These are phyloP conservation scores for Pterocles burchelli DNA, from an alignment of 2,113 vertebrate genomes.

Conservation along the genomic window DNA sequence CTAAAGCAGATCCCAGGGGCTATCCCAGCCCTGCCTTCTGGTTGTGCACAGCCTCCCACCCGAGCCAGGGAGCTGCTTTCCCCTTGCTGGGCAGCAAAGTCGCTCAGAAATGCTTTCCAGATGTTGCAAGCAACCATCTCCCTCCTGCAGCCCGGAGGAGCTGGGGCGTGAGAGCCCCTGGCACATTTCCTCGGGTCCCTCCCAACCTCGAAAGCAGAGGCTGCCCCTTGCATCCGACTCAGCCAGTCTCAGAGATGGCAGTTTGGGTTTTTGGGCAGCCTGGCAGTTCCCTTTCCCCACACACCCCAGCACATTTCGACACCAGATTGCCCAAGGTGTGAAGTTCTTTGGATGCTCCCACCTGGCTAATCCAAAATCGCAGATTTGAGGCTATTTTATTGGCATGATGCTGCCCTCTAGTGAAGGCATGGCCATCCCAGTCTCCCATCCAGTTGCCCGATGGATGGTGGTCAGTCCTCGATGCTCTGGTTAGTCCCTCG, in stretches of 20 bases:
- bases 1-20: neutral
- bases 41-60: neutral
- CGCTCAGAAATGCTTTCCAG: neutral
- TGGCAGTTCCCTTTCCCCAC: neutral
- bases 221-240: neutral
- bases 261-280: neutral
- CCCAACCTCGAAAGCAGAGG: fast-evolving
- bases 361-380: neutral
- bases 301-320: fast-evolving
- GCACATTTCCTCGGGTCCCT: fast-evolving
- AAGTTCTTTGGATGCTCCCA: neutral
- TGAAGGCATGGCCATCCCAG: neutral
- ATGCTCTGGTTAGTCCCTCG: neutral
- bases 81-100: neutral
- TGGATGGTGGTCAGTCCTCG: fast-evolving
- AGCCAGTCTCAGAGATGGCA: fast-evolving
- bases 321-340: neutral
- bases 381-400: neutral
- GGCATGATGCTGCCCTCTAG: constrained; percentile 59
- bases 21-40: neutral
- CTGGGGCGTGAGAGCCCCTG: neutral
- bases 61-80: neutral
- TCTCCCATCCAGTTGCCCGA: fast-evolving
- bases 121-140: neutral
- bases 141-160: neutral